Evolutionary conservation across 2,888 invertebrate genomes (phyloP).

Genomic region (Amblyjoppa proteus): DNA sequence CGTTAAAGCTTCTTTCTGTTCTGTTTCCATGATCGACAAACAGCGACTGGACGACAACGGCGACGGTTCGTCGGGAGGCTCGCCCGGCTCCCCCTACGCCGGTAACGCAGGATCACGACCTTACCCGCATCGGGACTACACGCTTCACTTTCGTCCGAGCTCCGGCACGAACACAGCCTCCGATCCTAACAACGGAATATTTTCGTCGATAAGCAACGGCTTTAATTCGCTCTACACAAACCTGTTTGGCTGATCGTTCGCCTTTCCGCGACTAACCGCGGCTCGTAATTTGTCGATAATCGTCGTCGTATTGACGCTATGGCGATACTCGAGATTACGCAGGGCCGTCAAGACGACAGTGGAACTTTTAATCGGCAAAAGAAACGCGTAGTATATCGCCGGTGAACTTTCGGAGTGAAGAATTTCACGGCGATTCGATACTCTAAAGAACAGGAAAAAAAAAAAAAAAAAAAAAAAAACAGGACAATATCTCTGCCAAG

Average conservation of each 20-base stretch:
- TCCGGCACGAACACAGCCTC: constrained; percentile 78
- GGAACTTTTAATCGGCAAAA: constrained; percentile 50
- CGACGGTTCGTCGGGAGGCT: constrained; percentile 68
- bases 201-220: constrained; percentile 92
- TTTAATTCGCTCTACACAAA: constrained; percentile 92
- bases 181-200: constrained; percentile 86
- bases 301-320: constrained; percentile 69
- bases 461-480: neutral
- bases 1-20: neutral
- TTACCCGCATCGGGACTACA: constrained; percentile 80
- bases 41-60: constrained; percentile 68
- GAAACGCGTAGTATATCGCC: constrained; percentile 38
- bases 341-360: constrained; percentile 56
- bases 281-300: constrained; percentile 70
- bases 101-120: constrained; percentile 76
- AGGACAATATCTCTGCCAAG: constrained; percentile 51
- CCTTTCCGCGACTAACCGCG: constrained; percentile 70
- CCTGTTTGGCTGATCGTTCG: constrained; percentile 89
- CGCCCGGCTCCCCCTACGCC: constrained; percentile 66
- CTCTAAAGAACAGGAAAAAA: neutral
- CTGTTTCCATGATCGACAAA: constrained; percentile 22
- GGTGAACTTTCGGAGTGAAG: neutral
- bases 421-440: neutral
- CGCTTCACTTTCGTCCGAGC: constrained; percentile 80
- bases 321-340: constrained; percentile 69